Percentiles rank a stretch among this genome's conserved stretches.
These are phyloP conservation scores for Leptinotarsa tumamoca DNA, from an alignment of 2,888 invertebrate species.

Conservation along the genomic window DNA sequence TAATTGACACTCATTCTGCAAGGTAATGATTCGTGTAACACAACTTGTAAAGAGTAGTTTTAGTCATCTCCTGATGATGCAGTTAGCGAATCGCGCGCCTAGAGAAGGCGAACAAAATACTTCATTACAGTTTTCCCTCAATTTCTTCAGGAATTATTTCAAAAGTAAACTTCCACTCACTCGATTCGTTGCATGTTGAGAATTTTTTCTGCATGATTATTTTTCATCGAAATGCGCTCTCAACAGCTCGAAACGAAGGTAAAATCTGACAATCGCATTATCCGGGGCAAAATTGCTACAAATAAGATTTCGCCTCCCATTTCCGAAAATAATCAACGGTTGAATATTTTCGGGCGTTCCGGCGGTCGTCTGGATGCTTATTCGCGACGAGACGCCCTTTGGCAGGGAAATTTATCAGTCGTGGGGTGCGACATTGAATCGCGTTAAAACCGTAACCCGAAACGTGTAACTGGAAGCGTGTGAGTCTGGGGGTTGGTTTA, in stretches of 20 bases:
- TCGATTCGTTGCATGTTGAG: neutral
- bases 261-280: conserved; percentile 38
- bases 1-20: too few species aligned
- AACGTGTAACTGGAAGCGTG: conserved; percentile 31
- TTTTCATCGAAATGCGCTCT: conserved; percentile 12
- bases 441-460: conserved; percentile 43
- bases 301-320: conserved; percentile 56
- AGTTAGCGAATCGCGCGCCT: too few species aligned
- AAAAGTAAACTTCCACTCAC: too few species aligned
- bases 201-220: neutral
- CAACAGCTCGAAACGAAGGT: conserved; percentile 25
- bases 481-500: conserved; percentile 22
- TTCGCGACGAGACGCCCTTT: conserved; percentile 51
- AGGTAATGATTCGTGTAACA: too few species aligned
- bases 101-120: too few species aligned
- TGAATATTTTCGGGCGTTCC: conserved; percentile 53
- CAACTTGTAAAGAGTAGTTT: too few species aligned
- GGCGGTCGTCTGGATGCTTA: conserved; percentile 50
- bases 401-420: conserved; percentile 40
- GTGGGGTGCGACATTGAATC: conserved; percentile 42
- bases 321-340: conserved; percentile 53
- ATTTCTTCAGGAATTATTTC: too few species aligned
- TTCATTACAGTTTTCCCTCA: too few species aligned
- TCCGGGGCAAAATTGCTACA: conserved; percentile 55
- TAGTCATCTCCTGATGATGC: too few species aligned